These are phyloP conservation scores for Emys orbicularis DNA, from an alignment of 2,797 vertebrate genomes.

Conservation along the genomic window DNA sequence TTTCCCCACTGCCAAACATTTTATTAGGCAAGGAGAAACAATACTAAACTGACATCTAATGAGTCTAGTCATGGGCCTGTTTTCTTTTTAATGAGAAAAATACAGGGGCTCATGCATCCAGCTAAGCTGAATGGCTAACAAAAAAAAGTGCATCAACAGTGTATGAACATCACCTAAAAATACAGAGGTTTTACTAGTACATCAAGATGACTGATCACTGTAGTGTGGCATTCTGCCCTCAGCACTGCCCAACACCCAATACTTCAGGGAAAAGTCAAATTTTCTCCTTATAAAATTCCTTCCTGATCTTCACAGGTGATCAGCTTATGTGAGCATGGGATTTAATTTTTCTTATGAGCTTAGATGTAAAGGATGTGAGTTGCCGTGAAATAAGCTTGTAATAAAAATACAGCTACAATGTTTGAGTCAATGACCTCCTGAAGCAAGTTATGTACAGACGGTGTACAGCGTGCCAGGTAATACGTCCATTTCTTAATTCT, in stretches of 20 bases:
- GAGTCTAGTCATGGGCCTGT: slow-evolving; percentile 26
- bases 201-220: background rate
- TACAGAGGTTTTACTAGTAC: background rate
- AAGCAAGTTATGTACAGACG: slow-evolving; percentile 8
- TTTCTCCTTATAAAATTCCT: background rate
- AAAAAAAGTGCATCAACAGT: slow-evolving; percentile 34
- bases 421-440: slow-evolving; percentile 43
- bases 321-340: slow-evolving; percentile 21
- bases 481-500: background rate
- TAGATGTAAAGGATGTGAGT: background rate
- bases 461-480: background rate
- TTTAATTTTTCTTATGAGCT: slow-evolving; percentile 44
- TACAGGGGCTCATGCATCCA: background rate
- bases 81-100: slow-evolving; percentile 16
- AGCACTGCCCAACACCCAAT: background rate
- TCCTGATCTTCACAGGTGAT: background rate
- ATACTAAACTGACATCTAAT: background rate
- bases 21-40: slow-evolving; percentile 41
- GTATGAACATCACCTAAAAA: slow-evolving; percentile 2
- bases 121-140: slow-evolving; percentile 25
- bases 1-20: background rate
- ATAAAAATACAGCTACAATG: background rate
- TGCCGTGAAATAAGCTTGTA: slow-evolving; percentile 5
- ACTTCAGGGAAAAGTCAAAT: background rate
- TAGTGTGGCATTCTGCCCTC: background rate